Evolutionary conservation across 2,888 invertebrate genomes (phyloP), one percentile per base, ranked within the genome.

Genomic region (Galerucella nymphaeae): DNA sequence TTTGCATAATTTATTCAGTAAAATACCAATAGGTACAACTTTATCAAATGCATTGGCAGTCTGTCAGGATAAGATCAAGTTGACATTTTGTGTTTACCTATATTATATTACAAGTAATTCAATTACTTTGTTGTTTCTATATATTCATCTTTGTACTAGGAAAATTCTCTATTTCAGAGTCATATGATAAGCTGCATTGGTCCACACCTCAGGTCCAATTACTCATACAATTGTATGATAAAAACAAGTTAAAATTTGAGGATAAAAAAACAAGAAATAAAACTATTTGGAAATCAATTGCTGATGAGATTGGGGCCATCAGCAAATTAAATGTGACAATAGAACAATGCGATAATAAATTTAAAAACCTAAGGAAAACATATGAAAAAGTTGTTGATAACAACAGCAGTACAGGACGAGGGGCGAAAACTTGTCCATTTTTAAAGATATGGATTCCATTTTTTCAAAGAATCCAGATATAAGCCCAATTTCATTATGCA

Each of bases 361-460:
- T 66, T n/a, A 66, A 66, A 57, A 55, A 66, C 14, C 16, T 66
- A 1, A 66, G 23, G 3, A 66, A 66, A 42, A 13, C 63, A 3
- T 63, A 63, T 63, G 45, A 63, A 42, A 63, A 41, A 42, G n/a
- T 63, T 63, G 23, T 30, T 53, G 66, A 55, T 30, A 66, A 66
- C 16, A 57, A 66, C n/a, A 66, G 20, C 42, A 66, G 57, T n/a
- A 66, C 66, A 66, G 66, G 66, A 57, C 55, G 58, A 58, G 66
- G 57, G 20, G 66, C 18, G n/a, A 45, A 58, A 41, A 58, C 42
- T 58, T 57, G 20, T 45, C 66, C 66, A 66, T 57, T 66, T 66
- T 66, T 23, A 57, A 66, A 57, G 57, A 66, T 66, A 66, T 66
- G 57, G 66, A 66, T 66, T 55, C 16, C 18, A 66, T 66, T 42